Evolutionary conservation across 2,113 vertebrate genomes (phyloP).

Genomic region (Malurus cyaneus): DNA sequence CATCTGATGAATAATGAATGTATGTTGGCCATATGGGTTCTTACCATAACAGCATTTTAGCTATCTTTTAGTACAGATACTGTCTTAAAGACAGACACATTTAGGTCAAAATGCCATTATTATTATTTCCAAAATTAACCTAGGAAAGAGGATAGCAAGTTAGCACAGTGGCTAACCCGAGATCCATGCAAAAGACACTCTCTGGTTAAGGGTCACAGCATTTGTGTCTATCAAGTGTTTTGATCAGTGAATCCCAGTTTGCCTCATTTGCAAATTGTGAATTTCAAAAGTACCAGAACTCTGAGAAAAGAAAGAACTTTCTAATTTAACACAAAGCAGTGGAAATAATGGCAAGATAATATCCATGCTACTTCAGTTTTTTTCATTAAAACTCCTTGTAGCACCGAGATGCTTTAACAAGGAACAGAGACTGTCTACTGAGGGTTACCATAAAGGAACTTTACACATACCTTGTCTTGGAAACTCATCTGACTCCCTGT

Average conservation of each 20-base stretch:
- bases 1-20: not conserved
- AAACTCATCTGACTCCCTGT: slow-evolving; percentile 94
- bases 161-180: not conserved
- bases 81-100: not conserved
- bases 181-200: not conserved
- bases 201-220: not conserved
- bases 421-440: accelerated
- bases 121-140: not conserved
- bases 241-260: not conserved
- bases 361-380: not conserved
- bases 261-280: not conserved
- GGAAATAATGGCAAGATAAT: not conserved
- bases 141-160: not conserved
- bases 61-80: not conserved
- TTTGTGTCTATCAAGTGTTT: not conserved
- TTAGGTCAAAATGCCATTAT: not conserved
- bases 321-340: not conserved
- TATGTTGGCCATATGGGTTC: not conserved
- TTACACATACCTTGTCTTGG: slow-evolving; percentile 87
- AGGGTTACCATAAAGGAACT: not conserved
- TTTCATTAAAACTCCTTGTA: not conserved
- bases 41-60: not conserved
- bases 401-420: not conserved
- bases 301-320: not conserved
- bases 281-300: not conserved